phyloP scores from a whole-genome alignment of 2,797 vertebrate species.

The Anguilla pacifica region DNA sequence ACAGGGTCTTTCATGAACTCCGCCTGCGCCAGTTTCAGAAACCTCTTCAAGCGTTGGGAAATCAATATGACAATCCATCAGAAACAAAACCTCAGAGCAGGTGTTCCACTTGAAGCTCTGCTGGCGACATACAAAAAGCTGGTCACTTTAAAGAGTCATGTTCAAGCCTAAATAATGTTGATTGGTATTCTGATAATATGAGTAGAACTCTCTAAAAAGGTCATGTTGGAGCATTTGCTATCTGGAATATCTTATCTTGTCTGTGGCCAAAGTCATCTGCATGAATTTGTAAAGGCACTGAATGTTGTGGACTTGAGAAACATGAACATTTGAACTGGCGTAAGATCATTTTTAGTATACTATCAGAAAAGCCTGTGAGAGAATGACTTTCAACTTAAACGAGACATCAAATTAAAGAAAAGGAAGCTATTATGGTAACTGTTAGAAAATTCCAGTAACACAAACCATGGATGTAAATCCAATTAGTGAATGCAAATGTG shows the following conservation, averaged over 20 bases:
- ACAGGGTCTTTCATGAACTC: not conserved
- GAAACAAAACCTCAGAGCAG: conserved; percentile 13
- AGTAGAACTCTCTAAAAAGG: not conserved
- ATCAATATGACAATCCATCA: conserved; percentile 15
- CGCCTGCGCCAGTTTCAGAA: not conserved
- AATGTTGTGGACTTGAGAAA: not conserved
- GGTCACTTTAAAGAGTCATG: conserved; percentile 7
- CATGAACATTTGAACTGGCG: not conserved
- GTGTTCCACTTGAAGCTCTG: not conserved
- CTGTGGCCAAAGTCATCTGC: not conserved
- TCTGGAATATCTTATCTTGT: not conserved
- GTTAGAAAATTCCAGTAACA: not conserved
- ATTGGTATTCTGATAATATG: not conserved
- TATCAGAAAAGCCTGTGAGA: not conserved
- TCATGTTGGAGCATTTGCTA: not conserved
- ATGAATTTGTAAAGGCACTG: not conserved
- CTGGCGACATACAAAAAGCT: conserved; percentile 11
- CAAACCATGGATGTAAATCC: not conserved
- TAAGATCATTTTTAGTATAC: not conserved
- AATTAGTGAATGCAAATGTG: not conserved
- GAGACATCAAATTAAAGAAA: not conserved
- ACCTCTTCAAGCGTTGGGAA: conserved; percentile 1
- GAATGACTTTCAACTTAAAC: not conserved
- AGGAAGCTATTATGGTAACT: not conserved
- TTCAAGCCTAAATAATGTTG: not conserved